Conservation (phyloP, 2,113 vertebrate species). For the Charadrius vociferus region DNA sequence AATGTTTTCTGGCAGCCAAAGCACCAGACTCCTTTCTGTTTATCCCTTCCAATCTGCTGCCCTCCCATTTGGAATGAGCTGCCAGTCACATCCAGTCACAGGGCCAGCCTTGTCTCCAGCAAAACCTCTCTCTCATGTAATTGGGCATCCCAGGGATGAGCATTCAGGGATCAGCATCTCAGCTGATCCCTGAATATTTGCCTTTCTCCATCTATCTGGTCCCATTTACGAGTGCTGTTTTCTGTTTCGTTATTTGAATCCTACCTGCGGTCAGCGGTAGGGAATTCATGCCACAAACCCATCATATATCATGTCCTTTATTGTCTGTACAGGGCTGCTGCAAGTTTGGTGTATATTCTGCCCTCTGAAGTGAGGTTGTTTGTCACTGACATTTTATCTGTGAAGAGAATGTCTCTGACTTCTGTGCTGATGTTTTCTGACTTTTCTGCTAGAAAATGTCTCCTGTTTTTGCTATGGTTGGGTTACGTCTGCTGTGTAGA, state of each 20-base stretch:
- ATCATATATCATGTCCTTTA: not conserved
- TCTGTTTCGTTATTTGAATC: not conserved
- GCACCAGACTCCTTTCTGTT: not conserved
- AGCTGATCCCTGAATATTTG: not conserved
- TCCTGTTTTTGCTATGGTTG: not conserved
- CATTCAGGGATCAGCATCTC: not conserved
- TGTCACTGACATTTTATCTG: not conserved
- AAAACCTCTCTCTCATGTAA: not conserved
- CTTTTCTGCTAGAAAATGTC: not conserved
- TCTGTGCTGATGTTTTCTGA: not conserved
- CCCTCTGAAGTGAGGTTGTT: not conserved
- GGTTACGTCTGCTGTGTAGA: not conserved
- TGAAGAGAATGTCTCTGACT: not conserved
- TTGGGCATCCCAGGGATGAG: not conserved
- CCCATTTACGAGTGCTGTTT: not conserved
- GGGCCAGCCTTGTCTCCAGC: not conserved
- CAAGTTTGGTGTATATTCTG: accelerated
- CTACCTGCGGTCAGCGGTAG: not conserved
- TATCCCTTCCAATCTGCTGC: not conserved
- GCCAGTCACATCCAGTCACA: not conserved
- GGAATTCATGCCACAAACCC: not conserved
- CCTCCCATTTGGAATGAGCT: not conserved
- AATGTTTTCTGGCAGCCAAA: not conserved
- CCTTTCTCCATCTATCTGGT: not conserved
- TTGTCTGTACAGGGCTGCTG: not conserved